Evolutionary conservation across 2,113 vertebrate genomes (phyloP).

Genomic region (Rattus norvegicus): GRCr8 NC_086024.1:37354501-37355000

Average conservation of each 20-base stretch:
- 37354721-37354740: not conserved
- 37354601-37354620: not conserved
- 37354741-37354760: not conserved
- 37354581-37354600: not conserved
- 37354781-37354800: not conserved
- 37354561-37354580: not conserved
- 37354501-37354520: not conserved
- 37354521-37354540: no score
- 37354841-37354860: not conserved
- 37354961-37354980: not conserved
- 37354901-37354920: not conserved
- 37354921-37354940: not conserved
- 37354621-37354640: not conserved
- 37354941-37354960: not conserved
- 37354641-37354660: not conserved
- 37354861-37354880: not conserved
- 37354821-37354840: not conserved
- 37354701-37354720: not conserved
- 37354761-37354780: not conserved
- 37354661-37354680: not conserved
- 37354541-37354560: not conserved
- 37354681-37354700: not conserved
- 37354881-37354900: not conserved
- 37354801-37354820: no score
- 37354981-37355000: not conserved